Evolutionary conservation across 2,797 vertebrate genomes (phyloP), one percentile per base, ranked within the genome.

Genomic region (Megalops cyprinoides): DNA sequence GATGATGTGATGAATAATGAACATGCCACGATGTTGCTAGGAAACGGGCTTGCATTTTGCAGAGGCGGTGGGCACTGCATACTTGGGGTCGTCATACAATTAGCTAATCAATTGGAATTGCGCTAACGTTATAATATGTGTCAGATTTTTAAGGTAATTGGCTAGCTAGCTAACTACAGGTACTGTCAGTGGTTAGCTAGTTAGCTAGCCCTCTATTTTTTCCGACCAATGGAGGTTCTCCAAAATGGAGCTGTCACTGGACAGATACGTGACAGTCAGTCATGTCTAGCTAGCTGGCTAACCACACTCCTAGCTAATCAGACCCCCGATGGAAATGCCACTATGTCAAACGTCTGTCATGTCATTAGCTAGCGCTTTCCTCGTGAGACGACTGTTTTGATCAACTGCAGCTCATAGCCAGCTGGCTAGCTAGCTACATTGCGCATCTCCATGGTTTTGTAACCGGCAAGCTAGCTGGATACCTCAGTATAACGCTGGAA

Each of bases 11-110:
- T 67, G 62, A 67, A 39, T 37, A 20, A 67, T 39, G 62, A 39
- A 37, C 34, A 39, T 67, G 62, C 62, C 62, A 37, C 62, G 31
- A 67, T 67, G 62, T 67, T 67, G 62, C 62, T 67, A 67, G 62
- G 62, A 23, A 37, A 67, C 62, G 62, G 62, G 62, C 18, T 67
- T 62, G 58, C 58, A 62, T 62, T 25, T 1, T 39, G 62, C 62
- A 39, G 62, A 67, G 31, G 62, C 62, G 28, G 31, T 67, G 62
- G 62, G 58, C 7, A 20, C 62, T 39, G 31, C 39, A 18, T 28
- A 8, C 62, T 67, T 15, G n/a, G 62, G 62, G 62, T 39, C 31
- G 20, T 20, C 8, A 5, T 28, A 7, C 15, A 67, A 37, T 67
- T 67, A 15, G 5, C 62, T 37, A 39, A 34, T 15, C 62, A 37